Conservation (phyloP, 2,888 invertebrate genomes). For the Cephus runcator region DNA sequence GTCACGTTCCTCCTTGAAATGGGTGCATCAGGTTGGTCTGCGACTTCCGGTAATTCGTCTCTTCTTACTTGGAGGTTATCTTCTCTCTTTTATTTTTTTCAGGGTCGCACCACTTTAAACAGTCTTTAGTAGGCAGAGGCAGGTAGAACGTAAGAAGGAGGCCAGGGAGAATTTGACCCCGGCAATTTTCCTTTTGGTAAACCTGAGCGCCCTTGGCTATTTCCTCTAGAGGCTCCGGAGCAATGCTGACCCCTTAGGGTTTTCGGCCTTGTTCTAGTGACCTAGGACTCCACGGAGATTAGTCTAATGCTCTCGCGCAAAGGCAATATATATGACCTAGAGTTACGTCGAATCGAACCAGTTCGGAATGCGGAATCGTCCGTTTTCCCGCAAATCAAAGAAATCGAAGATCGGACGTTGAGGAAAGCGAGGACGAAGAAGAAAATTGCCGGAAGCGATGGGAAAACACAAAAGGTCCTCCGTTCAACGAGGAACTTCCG, state of each 20-base stretch:
- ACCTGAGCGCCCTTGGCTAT: background rate
- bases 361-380: background rate
- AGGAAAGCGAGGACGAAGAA: background rate
- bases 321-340: background rate
- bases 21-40: constrained; percentile 7
- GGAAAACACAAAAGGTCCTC: background rate
- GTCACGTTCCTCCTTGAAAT: constrained; percentile 6
- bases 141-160: background rate
- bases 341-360: too few species aligned
- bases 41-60: constrained; percentile 11
- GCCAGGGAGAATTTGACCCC: background rate
- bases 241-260: background rate
- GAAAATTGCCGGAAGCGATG: background rate
- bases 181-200: background rate
- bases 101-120: background rate
- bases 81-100: background rate
- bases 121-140: too few species aligned
- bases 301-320: background rate
- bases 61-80: constrained; percentile 1
- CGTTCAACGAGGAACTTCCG: background rate
- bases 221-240: background rate
- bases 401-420: background rate
- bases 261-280: background rate
- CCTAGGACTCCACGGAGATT: background rate
- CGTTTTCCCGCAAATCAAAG: background rate